phyloP scores from a whole-genome alignment of 2,113 vertebrate genomes.

The Myocastor coypus region DNA sequence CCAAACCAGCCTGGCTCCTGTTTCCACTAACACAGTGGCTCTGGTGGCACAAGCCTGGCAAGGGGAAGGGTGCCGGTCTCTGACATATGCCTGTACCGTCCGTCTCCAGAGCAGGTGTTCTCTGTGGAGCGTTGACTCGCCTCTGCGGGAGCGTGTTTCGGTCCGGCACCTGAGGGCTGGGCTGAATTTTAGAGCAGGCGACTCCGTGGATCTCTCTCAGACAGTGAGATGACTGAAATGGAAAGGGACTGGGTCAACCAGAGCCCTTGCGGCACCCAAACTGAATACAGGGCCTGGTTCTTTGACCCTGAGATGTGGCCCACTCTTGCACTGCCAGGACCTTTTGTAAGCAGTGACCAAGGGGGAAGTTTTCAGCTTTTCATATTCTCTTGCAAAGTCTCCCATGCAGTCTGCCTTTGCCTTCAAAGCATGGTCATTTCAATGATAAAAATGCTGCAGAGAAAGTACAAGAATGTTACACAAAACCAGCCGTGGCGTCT shows the following conservation, averaged over 20 bases:
- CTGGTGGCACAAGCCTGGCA: background rate
- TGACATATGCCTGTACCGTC: background rate
- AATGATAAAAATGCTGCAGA: slow-evolving; percentile 62
- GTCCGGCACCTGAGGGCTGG: rapidly evolving
- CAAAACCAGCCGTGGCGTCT: slow-evolving; percentile 65
- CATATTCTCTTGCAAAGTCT: slow-evolving; percentile 55
- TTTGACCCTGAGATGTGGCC: slow-evolving; percentile 51
- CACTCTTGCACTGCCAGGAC: slow-evolving; percentile 60
- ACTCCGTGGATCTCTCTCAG: slow-evolving; percentile 65
- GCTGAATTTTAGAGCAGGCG: background rate
- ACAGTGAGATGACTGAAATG: slow-evolving; percentile 57
- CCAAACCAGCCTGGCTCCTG: background rate
- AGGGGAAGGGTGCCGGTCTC: background rate
- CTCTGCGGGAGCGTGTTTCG: background rate
- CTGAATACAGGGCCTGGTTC: background rate
- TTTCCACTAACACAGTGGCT: background rate
- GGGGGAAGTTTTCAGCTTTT: slow-evolving; percentile 70
- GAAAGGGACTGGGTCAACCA: slow-evolving; percentile 60
- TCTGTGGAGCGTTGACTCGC: background rate
- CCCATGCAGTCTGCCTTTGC: background rate
- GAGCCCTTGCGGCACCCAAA: background rate
- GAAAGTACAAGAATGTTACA: background rate
- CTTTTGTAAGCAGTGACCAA: slow-evolving; percentile 58
- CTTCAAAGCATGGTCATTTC: slow-evolving; percentile 78
- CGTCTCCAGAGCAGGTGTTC: background rate